Conservation (phyloP, 2,113 vertebrate genomes). For the Myotis davidii region DNA sequence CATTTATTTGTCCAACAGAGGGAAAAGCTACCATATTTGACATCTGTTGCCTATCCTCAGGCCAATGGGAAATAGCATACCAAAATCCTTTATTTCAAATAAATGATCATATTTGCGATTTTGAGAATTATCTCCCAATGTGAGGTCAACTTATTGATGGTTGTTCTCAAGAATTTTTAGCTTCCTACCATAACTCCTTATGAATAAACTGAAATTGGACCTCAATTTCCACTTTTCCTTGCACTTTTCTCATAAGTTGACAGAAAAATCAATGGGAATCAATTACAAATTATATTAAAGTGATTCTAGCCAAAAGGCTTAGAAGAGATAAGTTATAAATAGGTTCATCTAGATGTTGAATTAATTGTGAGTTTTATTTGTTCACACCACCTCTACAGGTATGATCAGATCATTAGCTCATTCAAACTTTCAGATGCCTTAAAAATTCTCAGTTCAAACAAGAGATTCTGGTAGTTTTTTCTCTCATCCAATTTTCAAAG, state of each 20-base stretch:
- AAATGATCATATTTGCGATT: not conserved
- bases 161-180: not conserved
- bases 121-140: not conserved
- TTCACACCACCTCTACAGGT: not conserved
- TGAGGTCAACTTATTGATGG: not conserved
- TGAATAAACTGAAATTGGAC: not conserved
- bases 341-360: not conserved
- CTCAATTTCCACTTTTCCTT: not conserved
- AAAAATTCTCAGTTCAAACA: not conserved
- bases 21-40: not conserved
- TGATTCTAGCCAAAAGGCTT: not conserved
- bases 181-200: not conserved
- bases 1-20: not conserved
- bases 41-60: not conserved
- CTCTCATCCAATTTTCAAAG: not conserved
- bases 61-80: not conserved
- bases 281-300: not conserved
- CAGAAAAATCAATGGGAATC: not conserved
- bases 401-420: not conserved
- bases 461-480: not conserved
- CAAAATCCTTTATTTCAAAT: slow-evolving; percentile 34
- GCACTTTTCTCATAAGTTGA: not conserved
- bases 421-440: not conserved
- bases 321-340: not conserved
- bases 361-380: not conserved